phyloP scores from a whole-genome alignment of 2,113 vertebrate genomes.

The Bujurquina vittata region DNA sequence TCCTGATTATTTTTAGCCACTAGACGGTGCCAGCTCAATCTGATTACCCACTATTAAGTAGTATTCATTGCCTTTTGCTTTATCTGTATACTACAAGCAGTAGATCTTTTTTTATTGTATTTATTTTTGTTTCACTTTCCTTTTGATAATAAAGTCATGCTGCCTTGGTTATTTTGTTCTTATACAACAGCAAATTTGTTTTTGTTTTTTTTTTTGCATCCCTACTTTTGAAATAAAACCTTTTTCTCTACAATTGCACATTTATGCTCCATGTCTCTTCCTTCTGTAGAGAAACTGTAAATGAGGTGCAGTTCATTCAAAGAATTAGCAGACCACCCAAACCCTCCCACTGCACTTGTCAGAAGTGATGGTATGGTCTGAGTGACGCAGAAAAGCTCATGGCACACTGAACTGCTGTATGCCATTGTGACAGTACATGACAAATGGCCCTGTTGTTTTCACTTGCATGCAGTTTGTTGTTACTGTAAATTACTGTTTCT shows the following conservation, averaged over 20 bases:
- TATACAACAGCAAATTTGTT: conserved; percentile 1
- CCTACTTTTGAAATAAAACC: conserved; percentile 41
- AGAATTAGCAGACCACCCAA: conserved; percentile 53
- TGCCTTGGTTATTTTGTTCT: background rate
- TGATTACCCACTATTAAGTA: background rate
- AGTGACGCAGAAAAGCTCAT: conserved; percentile 49
- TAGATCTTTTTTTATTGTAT: background rate
- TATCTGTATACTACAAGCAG: background rate
- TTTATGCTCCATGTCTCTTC: background rate
- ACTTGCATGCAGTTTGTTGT: conserved; percentile 21
- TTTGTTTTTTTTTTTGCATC: background rate
- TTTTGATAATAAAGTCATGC: background rate
- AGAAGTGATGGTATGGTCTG: conserved; percentile 18
- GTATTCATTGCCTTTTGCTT: background rate
- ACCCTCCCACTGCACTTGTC: conserved; percentile 58
- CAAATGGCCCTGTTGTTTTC: conserved; percentile 57
- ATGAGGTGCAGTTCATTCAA: conserved; percentile 67
- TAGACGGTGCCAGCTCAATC: background rate
- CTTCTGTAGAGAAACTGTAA: conserved; percentile 24
- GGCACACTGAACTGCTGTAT: conserved; percentile 29
- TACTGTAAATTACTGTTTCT: conserved; percentile 53
- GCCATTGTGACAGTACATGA: conserved; percentile 49
- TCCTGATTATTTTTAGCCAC: background rate
- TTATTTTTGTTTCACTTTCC: background rate
- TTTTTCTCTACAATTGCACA: background rate